Percentiles rank a stretch among this genome's conserved stretches.
phyloP scores from a whole-genome alignment of 2,888 invertebrate species.

The Conops quadrifasciatus region DNA sequence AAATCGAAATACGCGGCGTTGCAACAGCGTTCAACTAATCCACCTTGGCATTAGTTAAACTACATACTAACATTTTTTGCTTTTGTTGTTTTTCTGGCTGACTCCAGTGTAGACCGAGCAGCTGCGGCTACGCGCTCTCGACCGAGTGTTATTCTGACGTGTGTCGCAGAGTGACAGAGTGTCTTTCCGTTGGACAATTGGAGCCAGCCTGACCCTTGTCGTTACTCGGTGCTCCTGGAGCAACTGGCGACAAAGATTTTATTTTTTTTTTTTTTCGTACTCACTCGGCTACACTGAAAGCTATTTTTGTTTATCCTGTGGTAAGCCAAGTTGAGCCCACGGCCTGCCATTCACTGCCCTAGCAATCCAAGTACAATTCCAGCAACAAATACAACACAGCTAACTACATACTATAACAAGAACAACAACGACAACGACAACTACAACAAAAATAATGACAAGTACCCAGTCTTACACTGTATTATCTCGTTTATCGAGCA shows the following conservation, averaged over 20 bases:
- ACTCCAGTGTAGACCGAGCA: neutral
- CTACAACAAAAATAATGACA: too few relatives aligned
- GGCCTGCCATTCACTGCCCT: slow-evolving; percentile 13
- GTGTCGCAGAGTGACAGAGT: neutral
- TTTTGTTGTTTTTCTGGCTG: neutral
- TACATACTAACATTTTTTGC: neutral
- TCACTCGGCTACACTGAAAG: neutral
- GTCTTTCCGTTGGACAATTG: neutral
- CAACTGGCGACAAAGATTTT: too few relatives aligned
- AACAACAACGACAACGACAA: neutral
- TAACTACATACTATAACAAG: neutral
- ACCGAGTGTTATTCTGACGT: neutral
- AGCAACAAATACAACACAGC: neutral
- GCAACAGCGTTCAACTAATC: neutral
- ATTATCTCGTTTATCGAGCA: neutral
- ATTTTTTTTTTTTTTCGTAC: too few relatives aligned
- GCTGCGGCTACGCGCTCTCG: neutral
- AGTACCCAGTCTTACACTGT: neutral
- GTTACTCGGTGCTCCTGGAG: too few relatives aligned
- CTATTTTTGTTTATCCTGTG: neutral
- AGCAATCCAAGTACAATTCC: neutral
- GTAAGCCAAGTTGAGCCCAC: slow-evolving; percentile 22
- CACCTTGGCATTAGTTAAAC: slow-evolving; percentile 12
- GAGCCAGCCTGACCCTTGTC: neutral
- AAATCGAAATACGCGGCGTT: neutral